Conservation (phyloP, 35 echinoderm and acorn worm genomes). For the Hemicentrotus pulcherrimus region DNA sequence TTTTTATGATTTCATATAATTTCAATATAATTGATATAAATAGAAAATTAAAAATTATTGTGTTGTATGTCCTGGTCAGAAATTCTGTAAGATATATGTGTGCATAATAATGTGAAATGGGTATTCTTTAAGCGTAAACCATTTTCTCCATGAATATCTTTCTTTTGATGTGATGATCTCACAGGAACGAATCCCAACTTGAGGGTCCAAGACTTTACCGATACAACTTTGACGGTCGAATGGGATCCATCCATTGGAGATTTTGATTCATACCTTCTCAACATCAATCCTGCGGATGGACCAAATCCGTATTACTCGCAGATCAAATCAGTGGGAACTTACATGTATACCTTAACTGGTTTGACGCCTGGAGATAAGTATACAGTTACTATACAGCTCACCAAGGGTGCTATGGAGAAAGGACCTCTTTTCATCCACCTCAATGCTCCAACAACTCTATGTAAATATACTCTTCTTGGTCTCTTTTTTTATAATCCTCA, state of each 20-base stretch:
- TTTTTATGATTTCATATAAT: too few species aligned
- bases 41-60: too few species aligned
- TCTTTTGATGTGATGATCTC: neutral
- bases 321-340: neutral
- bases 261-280: conserved; percentile 69
- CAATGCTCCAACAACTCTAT: neutral
- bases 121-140: neutral
- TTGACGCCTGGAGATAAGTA: conserved; percentile 73
- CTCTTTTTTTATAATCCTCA: too few species aligned
- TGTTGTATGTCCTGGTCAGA: too few species aligned
- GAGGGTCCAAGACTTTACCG: conserved; percentile 31
- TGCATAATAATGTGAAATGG: too few species aligned
- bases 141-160: neutral
- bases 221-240: conserved; percentile 46
- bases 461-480: neutral
- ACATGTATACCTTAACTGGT: conserved; percentile 30
- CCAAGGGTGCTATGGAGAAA: conserved; percentile 54
- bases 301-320: neutral
- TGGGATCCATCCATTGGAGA: conserved; percentile 77
- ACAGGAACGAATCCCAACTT: neutral
- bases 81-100: too few species aligned
- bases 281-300: neutral
- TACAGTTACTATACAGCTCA: conserved; percentile 67
- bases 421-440: neutral
- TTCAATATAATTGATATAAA: too few species aligned